phyloP scores from a whole-genome alignment of 2,797 vertebrate genomes.

The Vireo griseus region DNA sequence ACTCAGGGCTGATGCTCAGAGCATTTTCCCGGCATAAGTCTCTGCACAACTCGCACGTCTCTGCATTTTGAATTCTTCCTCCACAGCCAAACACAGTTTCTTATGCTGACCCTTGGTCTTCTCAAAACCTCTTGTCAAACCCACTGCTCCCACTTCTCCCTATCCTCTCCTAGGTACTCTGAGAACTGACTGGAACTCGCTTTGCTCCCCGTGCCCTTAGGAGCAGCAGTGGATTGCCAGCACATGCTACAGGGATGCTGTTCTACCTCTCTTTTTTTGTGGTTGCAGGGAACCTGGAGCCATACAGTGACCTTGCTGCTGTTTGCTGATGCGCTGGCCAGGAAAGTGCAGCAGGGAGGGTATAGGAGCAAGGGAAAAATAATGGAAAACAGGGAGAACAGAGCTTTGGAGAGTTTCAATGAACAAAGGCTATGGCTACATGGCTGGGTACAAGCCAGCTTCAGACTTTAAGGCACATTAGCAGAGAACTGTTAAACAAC shows the following conservation, averaged over 20 bases:
- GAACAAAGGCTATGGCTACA: neutral
- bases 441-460: neutral
- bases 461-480: neutral
- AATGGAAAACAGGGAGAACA: neutral
- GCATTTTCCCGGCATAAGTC: fast-evolving
- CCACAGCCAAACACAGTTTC: neutral
- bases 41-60: neutral
- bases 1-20: neutral
- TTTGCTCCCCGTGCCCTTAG: fast-evolving
- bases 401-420: neutral
- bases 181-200: neutral
- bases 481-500: neutral
- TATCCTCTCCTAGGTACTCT: neutral
- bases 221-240: neutral
- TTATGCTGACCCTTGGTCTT: neutral
- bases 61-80: neutral
- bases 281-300: neutral
- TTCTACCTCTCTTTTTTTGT: neutral
- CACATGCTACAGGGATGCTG: fast-evolving
- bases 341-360: neutral
- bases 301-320: neutral
- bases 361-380: neutral
- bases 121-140: neutral
- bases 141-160: neutral
- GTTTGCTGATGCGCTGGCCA: neutral